Evolutionary conservation across 2,888 invertebrate genomes (phyloP), one percentile per base, ranked within the genome.

Genomic region (Nysson spinosus): DNA sequence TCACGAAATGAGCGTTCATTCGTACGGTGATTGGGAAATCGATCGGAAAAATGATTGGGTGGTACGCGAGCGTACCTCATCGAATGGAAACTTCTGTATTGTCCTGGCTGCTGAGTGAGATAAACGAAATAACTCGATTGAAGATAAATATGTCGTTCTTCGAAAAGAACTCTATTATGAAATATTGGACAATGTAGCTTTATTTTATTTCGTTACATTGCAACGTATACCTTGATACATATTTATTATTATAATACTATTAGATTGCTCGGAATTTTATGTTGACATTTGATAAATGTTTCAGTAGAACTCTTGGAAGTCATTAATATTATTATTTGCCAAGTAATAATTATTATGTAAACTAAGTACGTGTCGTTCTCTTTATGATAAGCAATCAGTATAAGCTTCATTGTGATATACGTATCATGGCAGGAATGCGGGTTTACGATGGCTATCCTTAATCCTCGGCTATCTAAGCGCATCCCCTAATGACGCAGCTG

Each of bases 41-140:
- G 73, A 73, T 73, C 43, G 67, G 63, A 69, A 67, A 73, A 72
- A 58, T 62, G 58, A 75, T 68, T 67, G 61, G 50, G 19, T 34
- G 56, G 37, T 22, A 47, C 51, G n/a, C n/a, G 42, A 42, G 32
- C 12, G 19, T 44, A 28, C 46, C 46, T 20, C 12, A 20, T 42
- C 49, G 52, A 40, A 49, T 26, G 16, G 17, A 39, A 11, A 30
- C 5, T 14, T 16, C 6, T 3, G 14, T 16, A 49, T 60, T 42
- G 42, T 24, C 51, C 28, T 11, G 32, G 39, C 62, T 19, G 43
- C 44, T 49, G 49, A 37, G 11, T 49, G 11, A 22, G 35, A 37
- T 22, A 46, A 49, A 43, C 56, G 57, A 57, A 57, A 63, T 52
- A 51, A 44, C 57, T 26, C n/a, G 12, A 4, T 30, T 12, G 52